Percentiles rank a stretch among this genome's conserved stretches.
These are phyloP conservation scores for Phocides pigmalion DNA, from an alignment of 1,140 invertebrate genomes.

Conservation along the genomic window DNA sequence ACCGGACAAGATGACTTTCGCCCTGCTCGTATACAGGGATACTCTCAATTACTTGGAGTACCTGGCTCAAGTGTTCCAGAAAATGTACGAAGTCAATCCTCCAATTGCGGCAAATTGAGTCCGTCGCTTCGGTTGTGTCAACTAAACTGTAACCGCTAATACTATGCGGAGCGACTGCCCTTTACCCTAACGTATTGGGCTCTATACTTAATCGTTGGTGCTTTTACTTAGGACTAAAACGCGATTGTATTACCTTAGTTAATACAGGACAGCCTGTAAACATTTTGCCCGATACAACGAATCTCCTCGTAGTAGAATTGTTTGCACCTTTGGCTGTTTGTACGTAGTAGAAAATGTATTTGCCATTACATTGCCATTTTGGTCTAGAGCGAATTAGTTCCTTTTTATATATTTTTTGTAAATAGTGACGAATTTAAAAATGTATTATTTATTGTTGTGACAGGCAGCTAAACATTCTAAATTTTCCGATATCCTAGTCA, in stretches of 20 bases:
- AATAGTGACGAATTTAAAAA: constrained; percentile 77
- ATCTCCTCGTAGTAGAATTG: constrained; percentile 56
- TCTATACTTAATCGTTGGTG: constrained; percentile 58
- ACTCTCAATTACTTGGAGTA: constrained; percentile 74
- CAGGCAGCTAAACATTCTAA: constrained; percentile 69
- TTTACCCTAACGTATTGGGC: constrained; percentile 40
- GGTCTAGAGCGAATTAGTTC: constrained; percentile 81
- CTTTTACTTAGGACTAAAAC: constrained; percentile 46
- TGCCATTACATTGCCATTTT: constrained; percentile 83
- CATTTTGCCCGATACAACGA: constrained; percentile 38
- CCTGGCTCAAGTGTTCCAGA: constrained; percentile 65
- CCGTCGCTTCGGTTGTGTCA: constrained; percentile 43
- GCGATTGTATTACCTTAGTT: constrained; percentile 36
- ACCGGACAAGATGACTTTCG: constrained; percentile 48
- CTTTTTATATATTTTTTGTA: constrained; percentile 72
- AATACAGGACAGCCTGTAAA: constrained; percentile 35
- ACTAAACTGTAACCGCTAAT: constrained; percentile 40
- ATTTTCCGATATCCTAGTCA: constrained; percentile 80
- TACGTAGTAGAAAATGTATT: constrained; percentile 68
- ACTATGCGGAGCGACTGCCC: constrained; percentile 41
- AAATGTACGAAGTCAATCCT: constrained; percentile 52
- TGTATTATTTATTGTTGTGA: constrained; percentile 71
- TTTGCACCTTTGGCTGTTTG: constrained; percentile 68
- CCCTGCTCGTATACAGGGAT: constrained; percentile 67
- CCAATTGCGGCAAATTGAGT: constrained; percentile 42